Base-by-base conservation (phyloP, 1,140 invertebrate genomes). In the Caenorhabditis brenneri region DNA sequence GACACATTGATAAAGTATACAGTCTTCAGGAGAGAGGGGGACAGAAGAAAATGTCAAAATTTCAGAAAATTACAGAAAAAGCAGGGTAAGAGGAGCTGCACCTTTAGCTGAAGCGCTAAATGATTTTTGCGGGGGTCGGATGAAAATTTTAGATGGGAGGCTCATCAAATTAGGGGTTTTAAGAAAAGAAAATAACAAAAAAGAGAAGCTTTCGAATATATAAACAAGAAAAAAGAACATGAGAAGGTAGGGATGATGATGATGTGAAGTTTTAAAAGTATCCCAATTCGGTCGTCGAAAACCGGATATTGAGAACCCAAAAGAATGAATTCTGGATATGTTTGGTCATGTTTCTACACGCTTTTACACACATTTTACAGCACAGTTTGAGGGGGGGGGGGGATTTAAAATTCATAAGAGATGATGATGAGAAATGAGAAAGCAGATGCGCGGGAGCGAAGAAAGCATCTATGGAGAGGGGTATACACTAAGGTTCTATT, bases 81-180 rank as follows among this genome's bases (percentile, higher is more conserved):
- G 31, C 29, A 27, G 22, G 31, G 15, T 2, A 46, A 46, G 65
- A 74, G 65, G 65, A 74, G 65, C 65, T 74, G 36, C 65, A 74
- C 65, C 65, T 74, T 74, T 74, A 74, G 65, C 65, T 74, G 65
- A 74, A 74, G 65, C 65, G 65, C 65, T 74, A 74, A 74, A 74
- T 74, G 65, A 51, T 19, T 74, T 74, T 65, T 65, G 60, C 60
- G 31, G n/a, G 36, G 33, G 12, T 42, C 12, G 12, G 12, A 42
- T 42, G n/a, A 74, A 42, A 51, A 46, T 46, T 46, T 46, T 65
- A 22, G 65, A 74, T 74, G 65, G 65, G 53, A 36, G 65, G 65
- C 65, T 74, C 65, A 74, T 74, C 65, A 36, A 74, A 74, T n/a
- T n/a, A 19, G 2, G 24, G 33, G 24, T 36, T 36, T 29, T 15